Conservation (phyloP, 2,797 vertebrate species). For the Varecia variegata region DNA sequence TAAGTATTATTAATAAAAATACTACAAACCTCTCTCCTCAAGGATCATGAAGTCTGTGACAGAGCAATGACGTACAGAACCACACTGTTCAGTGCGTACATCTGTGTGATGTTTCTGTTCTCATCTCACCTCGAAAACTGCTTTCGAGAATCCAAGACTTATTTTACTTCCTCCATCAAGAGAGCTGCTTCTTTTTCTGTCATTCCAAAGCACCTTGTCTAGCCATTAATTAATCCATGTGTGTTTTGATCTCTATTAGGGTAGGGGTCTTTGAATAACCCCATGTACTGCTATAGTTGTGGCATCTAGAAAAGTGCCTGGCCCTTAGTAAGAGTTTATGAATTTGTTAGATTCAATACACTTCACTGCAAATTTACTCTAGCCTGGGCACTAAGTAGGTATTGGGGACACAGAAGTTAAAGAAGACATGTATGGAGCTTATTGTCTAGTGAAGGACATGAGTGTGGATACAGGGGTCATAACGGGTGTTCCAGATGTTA, state of each 20-base stretch:
- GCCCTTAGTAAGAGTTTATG: neutral
- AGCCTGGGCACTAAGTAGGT: neutral
- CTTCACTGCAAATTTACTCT: neutral
- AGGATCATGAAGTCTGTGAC: neutral
- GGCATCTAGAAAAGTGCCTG: neutral
- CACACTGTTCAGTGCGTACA: rapidly evolving
- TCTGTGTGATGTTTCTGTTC: neutral
- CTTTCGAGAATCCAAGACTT: neutral
- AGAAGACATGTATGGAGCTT: neutral
- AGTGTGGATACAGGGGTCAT: neutral
- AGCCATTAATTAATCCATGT: neutral
- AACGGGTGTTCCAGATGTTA: neutral
- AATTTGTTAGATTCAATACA: neutral
- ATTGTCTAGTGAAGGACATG: neutral
- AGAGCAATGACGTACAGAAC: neutral
- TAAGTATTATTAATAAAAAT: neutral
- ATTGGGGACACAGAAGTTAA: neutral
- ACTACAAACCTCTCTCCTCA: neutral
- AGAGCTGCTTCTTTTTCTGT: neutral
- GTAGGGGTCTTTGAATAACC: neutral
- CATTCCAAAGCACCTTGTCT: neutral
- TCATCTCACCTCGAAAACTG: neutral
- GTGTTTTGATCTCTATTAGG: neutral
- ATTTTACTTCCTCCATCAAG: neutral
- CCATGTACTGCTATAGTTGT: neutral